These are phyloP conservation scores for Prionailurus bengalensis DNA, from an alignment of 2,113 vertebrate species.

Conservation along the genomic window DNA sequence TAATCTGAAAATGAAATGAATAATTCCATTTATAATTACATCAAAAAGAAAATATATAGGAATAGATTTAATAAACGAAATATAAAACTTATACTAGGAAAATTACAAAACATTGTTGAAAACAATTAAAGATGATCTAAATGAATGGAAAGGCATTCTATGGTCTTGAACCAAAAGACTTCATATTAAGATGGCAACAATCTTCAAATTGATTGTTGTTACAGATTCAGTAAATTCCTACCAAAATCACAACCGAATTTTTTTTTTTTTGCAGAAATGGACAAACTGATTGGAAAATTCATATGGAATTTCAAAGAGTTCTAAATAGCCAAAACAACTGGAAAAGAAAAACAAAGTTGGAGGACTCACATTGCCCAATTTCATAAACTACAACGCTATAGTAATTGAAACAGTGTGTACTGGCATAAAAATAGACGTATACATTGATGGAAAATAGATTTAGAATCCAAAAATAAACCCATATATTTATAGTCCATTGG, in stretches of 20 bases:
- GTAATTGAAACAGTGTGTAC: neutral
- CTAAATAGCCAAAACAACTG: neutral
- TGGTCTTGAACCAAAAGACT: neutral
- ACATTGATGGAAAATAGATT: neutral
- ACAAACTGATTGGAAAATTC: neutral
- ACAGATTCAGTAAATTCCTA: neutral
- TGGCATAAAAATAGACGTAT: neutral
- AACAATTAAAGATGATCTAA: neutral
- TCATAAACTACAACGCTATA: neutral
- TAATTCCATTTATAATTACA: neutral
- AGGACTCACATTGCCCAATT: neutral
- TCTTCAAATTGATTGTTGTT: neutral
- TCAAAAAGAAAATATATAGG: neutral
- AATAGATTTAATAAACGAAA: neutral
- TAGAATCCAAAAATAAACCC: neutral
- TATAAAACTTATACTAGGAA: neutral
- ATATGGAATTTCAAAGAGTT: neutral
- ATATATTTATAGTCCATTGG: neutral
- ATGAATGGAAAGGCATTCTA: neutral
- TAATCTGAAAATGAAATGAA: neutral
- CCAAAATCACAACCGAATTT: neutral
- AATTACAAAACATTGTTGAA: neutral
- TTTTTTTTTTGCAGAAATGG: neutral
- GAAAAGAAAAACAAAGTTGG: conserved; percentile 13
- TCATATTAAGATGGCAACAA: neutral